phyloP scores from a whole-genome alignment of 2,113 vertebrate species.

The Burhinus bistriatus region DNA sequence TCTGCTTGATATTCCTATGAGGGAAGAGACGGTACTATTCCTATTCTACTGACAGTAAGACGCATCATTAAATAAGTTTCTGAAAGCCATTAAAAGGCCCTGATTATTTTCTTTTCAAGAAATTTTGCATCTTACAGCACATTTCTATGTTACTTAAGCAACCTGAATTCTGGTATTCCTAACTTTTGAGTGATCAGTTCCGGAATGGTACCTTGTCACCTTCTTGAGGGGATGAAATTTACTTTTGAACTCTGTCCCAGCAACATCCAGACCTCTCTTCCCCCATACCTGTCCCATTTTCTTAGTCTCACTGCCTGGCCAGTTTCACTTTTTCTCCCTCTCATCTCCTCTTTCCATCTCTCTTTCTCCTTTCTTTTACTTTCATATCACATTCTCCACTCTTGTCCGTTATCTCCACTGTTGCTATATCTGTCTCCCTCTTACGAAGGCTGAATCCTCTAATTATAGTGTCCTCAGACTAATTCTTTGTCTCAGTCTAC shows the following conservation, averaged over 20 bases:
- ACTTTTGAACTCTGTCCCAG: neutral
- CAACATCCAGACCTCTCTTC: neutral
- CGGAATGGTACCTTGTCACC: neutral
- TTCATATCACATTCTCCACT: neutral
- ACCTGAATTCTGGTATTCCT: neutral
- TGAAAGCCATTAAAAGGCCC: neutral
- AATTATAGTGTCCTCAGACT: neutral
- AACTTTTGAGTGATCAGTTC: neutral
- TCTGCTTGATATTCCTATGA: neutral
- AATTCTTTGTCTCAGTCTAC: slow-evolving; percentile 6
- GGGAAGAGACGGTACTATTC: neutral
- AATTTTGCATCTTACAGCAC: neutral
- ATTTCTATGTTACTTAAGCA: neutral
- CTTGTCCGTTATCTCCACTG: neutral
- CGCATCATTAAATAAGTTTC: neutral
- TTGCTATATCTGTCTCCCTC: neutral
- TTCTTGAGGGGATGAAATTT: neutral
- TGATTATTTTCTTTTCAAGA: neutral
- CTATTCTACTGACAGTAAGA: neutral
- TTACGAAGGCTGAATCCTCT: neutral
- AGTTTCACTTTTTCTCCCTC: neutral
- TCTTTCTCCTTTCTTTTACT: neutral
- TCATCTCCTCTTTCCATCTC: neutral
- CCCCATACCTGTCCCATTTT: neutral
- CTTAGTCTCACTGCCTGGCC: neutral